phyloP scores from a whole-genome alignment of 2,797 vertebrate genomes.

The Buphagus erythrorhynchus region DNA sequence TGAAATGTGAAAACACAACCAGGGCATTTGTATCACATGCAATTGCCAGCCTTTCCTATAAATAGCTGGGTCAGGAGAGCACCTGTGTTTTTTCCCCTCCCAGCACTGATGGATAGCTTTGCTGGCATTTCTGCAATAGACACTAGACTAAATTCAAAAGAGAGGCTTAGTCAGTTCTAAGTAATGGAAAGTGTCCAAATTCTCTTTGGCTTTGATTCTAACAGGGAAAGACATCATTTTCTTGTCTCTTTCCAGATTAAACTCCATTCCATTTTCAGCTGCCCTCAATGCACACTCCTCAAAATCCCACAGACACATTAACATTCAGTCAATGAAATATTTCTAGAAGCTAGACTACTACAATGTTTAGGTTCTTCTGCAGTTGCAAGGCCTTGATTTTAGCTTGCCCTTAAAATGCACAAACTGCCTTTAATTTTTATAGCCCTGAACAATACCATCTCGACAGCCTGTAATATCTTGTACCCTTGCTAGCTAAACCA shows the following conservation, averaged over 20 bases:
- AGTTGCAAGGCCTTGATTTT: conserved; percentile 34
- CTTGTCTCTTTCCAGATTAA: conserved; percentile 64
- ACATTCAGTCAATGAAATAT: conserved; percentile 60
- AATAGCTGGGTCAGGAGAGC: conserved; percentile 59
- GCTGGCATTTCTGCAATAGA: conserved; percentile 66
- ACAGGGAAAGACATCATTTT: conserved; percentile 63
- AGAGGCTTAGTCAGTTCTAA: conserved; percentile 63
- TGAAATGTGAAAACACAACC: conserved; percentile 27
- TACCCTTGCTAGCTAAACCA: background rate
- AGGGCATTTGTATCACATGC: conserved; percentile 4
- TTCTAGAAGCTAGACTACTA: conserved; percentile 53
- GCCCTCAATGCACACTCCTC: conserved; percentile 30
- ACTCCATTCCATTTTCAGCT: conserved; percentile 63
- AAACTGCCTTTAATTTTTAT: conserved; percentile 19
- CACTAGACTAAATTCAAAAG: conserved; percentile 60
- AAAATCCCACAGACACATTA: conserved; percentile 61
- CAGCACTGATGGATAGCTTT: conserved; percentile 61
- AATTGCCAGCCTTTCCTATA: conserved; percentile 32
- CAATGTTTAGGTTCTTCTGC: conserved; percentile 33
- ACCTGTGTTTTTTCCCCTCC: conserved; percentile 62
- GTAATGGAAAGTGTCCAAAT: conserved; percentile 60
- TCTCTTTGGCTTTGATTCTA: conserved; percentile 66
- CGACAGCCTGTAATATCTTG: background rate
- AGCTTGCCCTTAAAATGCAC: background rate
- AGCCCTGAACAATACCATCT: background rate